Base-by-base conservation (phyloP, 2,888 invertebrate genomes). In the Tiliacea aurago region DNA sequence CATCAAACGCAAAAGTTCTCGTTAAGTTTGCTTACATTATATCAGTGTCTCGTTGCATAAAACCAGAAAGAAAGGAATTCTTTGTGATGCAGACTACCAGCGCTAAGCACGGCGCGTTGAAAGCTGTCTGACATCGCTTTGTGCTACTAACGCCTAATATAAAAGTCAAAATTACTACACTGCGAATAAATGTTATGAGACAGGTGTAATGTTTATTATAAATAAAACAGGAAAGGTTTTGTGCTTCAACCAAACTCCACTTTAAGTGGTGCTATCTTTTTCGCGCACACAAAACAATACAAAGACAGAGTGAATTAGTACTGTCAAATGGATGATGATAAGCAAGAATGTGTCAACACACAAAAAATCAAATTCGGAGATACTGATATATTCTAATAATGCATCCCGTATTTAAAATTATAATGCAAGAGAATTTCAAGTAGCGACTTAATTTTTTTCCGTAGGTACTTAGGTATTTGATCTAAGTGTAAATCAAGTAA, bases 161-260 rank as follows among this genome's bases (percentile, higher is more conserved):
- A 84, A 84, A 83, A 84, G 78, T 84, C 85, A 84, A 83, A 76
- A 77, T 83, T 55, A 76, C 73, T 41, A 23, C 59, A 53, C 23
- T 49, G 18, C 47, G 43, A 72, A 45, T 37, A 61, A 55, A 75
- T 53, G 41, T 58, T 62, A 69, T 65, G 45, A 61, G 85, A 67
- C 61, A 72, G 11, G 0, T 2, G 55, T 43, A 68, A 67, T 65
- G 47, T 49, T 63, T 73, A 70, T 66, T 51, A 72, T 33, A 43
- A 68, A 72, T 33, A 43, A 68, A 61, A 11, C 23, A 41, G 20
- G 28, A 62, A 49, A 23, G 4, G 5, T 47, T 13, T 59, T 61
- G 37, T 56, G 20, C 20, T 55, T 18, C 58, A 53, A 53, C 51
- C 64, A 13, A 41, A 13, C 6, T 47, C 13, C 37, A 47, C 13